Evolutionary conservation across 2,797 vertebrate genomes (phyloP).

Genomic region (Notamacropus eugenii): DNA sequence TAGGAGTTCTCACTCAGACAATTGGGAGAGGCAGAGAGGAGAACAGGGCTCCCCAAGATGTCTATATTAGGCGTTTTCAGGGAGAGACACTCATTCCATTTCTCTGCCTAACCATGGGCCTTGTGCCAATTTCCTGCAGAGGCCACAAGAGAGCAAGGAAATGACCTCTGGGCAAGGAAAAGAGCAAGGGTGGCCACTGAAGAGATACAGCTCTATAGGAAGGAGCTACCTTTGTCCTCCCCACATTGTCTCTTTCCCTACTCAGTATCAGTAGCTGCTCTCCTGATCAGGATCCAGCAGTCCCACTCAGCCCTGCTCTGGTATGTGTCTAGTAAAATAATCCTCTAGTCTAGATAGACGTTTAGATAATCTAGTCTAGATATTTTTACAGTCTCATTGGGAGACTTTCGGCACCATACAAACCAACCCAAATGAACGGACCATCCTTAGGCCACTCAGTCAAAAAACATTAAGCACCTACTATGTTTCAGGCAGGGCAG

Average conservation of each 20-base stretch:
- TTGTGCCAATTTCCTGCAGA: constrained; percentile 51
- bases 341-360: not conserved
- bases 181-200: not conserved
- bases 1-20: constrained; percentile 6
- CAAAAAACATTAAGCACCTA: not conserved
- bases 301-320: accelerated
- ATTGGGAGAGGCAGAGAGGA: not conserved
- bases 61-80: constrained; percentile 68
- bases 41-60: constrained; percentile 19
- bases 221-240: not conserved
- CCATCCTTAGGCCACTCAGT: not conserved
- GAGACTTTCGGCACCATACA: not conserved
- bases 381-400: not conserved
- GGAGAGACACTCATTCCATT: constrained; percentile 49
- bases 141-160: constrained; percentile 26
- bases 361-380: not conserved
- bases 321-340: not conserved
- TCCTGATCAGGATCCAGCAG: not conserved
- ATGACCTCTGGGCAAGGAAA: not conserved
- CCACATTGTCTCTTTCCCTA: not conserved
- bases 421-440: not conserved
- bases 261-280: not conserved
- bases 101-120: constrained; percentile 61
- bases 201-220: not conserved
- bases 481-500: not conserved